Evolutionary conservation across 2,113 vertebrate species (phyloP).

Genomic region (Chaetura pelagica): DNA sequence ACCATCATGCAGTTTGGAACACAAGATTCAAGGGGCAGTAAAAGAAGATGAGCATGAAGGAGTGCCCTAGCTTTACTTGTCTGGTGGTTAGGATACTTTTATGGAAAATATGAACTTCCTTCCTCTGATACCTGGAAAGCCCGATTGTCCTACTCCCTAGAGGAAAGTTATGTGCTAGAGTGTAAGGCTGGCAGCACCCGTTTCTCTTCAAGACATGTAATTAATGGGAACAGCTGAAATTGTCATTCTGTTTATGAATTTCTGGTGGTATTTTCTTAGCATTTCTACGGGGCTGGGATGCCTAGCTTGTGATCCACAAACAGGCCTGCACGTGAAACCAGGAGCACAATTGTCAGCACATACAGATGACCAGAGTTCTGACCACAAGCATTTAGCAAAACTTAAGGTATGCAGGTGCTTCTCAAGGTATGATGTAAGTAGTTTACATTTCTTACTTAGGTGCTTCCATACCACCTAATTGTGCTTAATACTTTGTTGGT

Average conservation of each 20-base stretch:
- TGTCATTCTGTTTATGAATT: not conserved
- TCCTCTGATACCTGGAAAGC: not conserved
- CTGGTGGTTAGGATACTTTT: not conserved
- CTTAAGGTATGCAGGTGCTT: not conserved
- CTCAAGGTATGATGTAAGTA: not conserved
- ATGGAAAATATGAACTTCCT: not conserved
- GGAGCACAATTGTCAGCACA: not conserved
- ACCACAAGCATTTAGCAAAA: not conserved
- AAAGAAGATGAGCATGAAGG: not conserved
- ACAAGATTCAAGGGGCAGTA: not conserved
- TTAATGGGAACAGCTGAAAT: not conserved
- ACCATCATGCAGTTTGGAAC: not conserved
- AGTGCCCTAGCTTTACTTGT: not conserved
- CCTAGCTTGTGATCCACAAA: not conserved
- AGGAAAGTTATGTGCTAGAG: not conserved
- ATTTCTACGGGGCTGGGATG: not conserved
- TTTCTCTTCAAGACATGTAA: not conserved
- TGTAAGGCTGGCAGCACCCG: not conserved
- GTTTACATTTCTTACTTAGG: not conserved
- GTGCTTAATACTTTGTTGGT: too few relatives aligned
- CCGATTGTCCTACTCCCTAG: not conserved
- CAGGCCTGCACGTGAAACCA: not conserved
- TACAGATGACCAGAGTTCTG: not conserved
- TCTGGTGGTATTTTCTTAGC: not conserved
- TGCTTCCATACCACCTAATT: not conserved